These are phyloP conservation scores for Atherinosoma microstoma DNA, from an alignment of 2,797 vertebrate species.

Conservation along the genomic window DNA sequence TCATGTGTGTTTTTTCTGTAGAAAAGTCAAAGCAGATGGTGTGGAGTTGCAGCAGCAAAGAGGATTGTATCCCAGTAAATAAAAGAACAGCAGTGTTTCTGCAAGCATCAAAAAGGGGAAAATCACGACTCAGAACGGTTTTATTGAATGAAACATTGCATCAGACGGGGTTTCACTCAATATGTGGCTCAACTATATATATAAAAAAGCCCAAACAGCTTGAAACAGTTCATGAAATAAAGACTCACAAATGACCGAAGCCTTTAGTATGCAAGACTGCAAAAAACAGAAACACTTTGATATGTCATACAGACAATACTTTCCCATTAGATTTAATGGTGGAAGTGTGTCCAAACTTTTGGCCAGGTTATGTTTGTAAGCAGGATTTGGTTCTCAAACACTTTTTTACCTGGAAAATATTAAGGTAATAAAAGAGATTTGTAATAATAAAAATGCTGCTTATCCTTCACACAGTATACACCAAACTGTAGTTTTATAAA, in stretches of 20 bases:
- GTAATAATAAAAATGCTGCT: too few species aligned
- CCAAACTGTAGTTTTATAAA: too few species aligned
- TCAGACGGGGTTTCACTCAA: background rate
- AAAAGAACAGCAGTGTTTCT: background rate
- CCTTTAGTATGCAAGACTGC: background rate
- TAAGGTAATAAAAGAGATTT: too few species aligned
- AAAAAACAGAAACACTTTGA: too few species aligned
- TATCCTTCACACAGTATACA: too few species aligned
- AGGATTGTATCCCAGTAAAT: background rate
- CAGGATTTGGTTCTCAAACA: too few species aligned
- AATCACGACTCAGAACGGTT: background rate
- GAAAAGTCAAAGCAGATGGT: background rate
- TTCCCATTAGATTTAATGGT: too few species aligned
- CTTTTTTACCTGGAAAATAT: too few species aligned
- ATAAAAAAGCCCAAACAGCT: too few species aligned
- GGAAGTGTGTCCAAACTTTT: too few species aligned
- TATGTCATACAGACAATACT: too few species aligned
- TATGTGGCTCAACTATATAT: background rate
- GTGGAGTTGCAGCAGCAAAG: background rate
- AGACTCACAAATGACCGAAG: background rate
- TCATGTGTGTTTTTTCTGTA: conserved; percentile 27
- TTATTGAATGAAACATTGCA: background rate
- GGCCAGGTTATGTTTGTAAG: too few species aligned
- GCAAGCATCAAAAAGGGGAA: background rate
- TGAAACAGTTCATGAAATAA: background rate